Evolutionary conservation across 2,113 vertebrate species (phyloP).

Genomic region (Agelaius phoeniceus): DNA sequence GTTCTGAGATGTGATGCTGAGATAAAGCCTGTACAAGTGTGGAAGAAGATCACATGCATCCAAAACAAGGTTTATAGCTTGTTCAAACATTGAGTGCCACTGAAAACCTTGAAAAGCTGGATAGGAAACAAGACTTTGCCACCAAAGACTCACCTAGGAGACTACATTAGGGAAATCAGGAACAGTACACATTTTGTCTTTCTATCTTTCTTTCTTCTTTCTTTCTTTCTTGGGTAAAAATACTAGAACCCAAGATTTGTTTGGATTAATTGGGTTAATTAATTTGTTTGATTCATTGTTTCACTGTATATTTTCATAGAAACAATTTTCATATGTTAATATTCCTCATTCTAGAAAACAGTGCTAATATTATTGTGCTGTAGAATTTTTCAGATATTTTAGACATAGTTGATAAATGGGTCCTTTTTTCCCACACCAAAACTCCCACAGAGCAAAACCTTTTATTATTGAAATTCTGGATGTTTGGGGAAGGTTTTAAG

Average conservation of each 20-base stretch:
- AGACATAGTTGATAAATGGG: background rate
- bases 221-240: background rate
- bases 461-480: background rate
- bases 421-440: background rate
- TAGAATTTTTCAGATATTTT: background rate
- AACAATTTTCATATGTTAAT: background rate
- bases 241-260: background rate
- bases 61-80: background rate
- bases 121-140: background rate
- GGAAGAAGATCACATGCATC: background rate
- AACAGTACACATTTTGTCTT: background rate
- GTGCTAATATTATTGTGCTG: background rate
- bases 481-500: background rate
- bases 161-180: background rate
- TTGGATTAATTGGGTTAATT: background rate
- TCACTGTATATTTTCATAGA: background rate
- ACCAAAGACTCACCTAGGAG: background rate
- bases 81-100: background rate
- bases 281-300: background rate
- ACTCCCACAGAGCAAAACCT: background rate
- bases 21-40: fast-evolving
- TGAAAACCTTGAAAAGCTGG: background rate
- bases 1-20: background rate
- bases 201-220: background rate
- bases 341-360: background rate